Conservation (phyloP, 2,797 vertebrate species). For the Sebastes ruberrimus region DNA sequence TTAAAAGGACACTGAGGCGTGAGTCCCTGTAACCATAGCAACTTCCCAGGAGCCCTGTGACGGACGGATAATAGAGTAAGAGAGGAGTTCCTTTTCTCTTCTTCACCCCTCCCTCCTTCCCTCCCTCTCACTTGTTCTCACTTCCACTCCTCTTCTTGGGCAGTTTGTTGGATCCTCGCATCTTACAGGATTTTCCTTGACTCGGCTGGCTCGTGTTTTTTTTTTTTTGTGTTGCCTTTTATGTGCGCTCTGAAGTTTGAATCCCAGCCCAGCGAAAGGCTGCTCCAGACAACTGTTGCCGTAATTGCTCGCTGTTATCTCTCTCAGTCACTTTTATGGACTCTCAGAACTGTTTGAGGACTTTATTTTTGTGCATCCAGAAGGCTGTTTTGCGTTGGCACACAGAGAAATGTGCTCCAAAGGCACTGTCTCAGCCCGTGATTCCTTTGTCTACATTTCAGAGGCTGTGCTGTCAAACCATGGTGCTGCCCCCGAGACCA, state of each 20-base stretch:
- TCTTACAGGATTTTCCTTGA: constrained; percentile 69
- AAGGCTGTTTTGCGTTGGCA: constrained; percentile 55
- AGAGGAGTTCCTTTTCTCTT: constrained; percentile 82
- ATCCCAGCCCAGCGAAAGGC: constrained; percentile 40
- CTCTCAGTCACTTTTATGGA: constrained; percentile 69
- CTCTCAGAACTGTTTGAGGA: constrained; percentile 62
- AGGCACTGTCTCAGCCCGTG: constrained; percentile 81
- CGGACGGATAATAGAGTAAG: constrained; percentile 83
- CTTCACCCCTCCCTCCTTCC: constrained; percentile 67
- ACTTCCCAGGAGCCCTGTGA: constrained; percentile 82
- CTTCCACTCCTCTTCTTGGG: constrained; percentile 72
- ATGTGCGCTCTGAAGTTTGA: constrained; percentile 60
- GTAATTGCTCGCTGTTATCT: constrained; percentile 59
- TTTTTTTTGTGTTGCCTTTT: constrained; percentile 22
- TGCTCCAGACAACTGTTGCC: constrained; percentile 56
- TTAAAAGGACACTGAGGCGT: constrained; percentile 84
- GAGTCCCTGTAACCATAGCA: constrained; percentile 82
- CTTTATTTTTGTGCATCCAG: constrained; percentile 62
- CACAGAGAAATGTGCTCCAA: constrained; percentile 80
- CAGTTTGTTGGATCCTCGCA: constrained; percentile 72
- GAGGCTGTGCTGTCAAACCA: constrained; percentile 80
- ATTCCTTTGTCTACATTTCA: constrained; percentile 84
- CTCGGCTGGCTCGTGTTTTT: constrained; percentile 34
- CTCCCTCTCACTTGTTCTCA: constrained; percentile 73
- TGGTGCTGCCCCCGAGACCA: constrained; percentile 74